Evolutionary conservation across 1,140 invertebrate genomes (phyloP), one percentile per base, ranked within the genome.

Genomic region (Elymnias hypermnestra): DNA sequence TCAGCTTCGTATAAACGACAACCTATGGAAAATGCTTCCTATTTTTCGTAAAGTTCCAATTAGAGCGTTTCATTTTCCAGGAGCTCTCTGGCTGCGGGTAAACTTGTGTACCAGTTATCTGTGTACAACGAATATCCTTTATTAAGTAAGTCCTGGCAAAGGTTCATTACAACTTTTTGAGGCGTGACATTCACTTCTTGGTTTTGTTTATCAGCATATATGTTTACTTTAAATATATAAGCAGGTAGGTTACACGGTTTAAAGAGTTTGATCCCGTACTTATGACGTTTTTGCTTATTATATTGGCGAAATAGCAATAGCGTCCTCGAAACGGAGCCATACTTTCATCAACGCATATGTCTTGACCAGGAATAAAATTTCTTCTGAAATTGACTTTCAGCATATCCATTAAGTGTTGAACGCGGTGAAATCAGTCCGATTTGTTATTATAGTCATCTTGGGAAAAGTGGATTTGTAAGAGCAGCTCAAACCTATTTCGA

Each of bases 31-130:
- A 57, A 37, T 57, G 55, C 57, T 72, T 76, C 37, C 72, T 49
- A 49, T 81, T 44, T 56, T 54, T 35, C 70, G 49, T 12, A 88
- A 31, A 38, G 78, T 88, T 19, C 83, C 82, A 49, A 79, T 55
- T 9, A 81, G 51, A 66, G 70, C 0, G 81, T 88, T 44, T 87
- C 42, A 15, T 60, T 39, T 64, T 63, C 41, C 43, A 86, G 37
- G 19, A 85, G 55, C 48, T 76, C 56, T 45, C 72, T 56, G 17
- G 79, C 71, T 35, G 87, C 56, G 19, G 37, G 10, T 26, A 85
- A 40, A 63, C 77, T 84, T 37, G 58, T 63, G 41, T 87, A 84
- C 49, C 62, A 86, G 53, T 86, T 41, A 15, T 41, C 39, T n/a
- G 39, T 41, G 1, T 26, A 25, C 18, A 41, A 14, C 14, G 54